Conservation (phyloP, 1,140 invertebrate species). For the Venturia canescens region DNA sequence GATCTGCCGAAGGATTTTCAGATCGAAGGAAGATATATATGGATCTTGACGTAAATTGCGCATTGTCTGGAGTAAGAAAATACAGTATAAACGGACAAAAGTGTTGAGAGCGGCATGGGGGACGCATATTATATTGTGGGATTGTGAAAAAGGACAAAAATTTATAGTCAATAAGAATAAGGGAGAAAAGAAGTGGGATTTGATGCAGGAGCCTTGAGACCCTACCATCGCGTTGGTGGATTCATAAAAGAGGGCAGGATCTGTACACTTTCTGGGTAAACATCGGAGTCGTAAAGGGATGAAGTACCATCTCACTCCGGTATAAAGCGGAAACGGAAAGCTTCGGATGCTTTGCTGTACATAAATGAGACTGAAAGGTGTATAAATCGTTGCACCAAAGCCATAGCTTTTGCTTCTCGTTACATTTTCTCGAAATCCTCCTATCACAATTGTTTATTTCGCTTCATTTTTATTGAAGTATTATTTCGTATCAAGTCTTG, state of each 20-base stretch:
- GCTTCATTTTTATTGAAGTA: background rate
- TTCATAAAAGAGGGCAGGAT: background rate
- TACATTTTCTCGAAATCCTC: background rate
- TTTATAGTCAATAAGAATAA: constrained; percentile 14
- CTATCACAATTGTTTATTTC: background rate
- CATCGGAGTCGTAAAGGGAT: constrained; percentile 2
- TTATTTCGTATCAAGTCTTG: too few relatives aligned
- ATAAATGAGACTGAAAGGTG: background rate
- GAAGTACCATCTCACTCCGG: background rate
- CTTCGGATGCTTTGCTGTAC: background rate
- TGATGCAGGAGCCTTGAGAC: background rate
- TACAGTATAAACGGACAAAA: background rate
- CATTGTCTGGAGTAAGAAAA: constrained; percentile 16
- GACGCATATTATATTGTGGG: background rate
- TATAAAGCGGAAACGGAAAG: constrained; percentile 18
- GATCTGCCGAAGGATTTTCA: background rate
- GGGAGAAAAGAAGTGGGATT: background rate
- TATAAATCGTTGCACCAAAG: background rate
- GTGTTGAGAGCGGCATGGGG: background rate
- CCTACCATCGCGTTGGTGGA: constrained; percentile 2
- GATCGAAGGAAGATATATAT: constrained; percentile 9
- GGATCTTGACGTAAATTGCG: background rate
- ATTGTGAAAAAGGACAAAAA: background rate
- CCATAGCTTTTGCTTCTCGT: background rate
- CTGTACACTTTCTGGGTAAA: background rate